Evolutionary conservation across 2,797 vertebrate species (phyloP), one percentile per base, ranked within the genome.

Genomic region (Enteromius mattozi): DNA sequence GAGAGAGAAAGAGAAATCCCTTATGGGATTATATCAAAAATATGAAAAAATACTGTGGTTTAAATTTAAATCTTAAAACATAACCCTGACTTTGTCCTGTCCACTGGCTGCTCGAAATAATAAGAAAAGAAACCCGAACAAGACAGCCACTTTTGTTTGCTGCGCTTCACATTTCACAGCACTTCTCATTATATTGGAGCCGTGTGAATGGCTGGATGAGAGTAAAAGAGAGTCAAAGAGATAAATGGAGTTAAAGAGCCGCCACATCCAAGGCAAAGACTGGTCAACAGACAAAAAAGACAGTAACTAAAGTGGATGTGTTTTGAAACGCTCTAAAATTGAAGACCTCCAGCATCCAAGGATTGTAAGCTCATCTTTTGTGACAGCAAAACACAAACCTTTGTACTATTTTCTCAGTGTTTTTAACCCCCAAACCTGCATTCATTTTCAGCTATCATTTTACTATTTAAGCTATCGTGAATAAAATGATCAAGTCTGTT

Each of bases 121-220:
- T 77, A 87, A 87, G 82, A 92, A 85, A 85, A 90, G 90, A 81
- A 72, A 9, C 33, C 54, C 27, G 59, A 37, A 76, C 59, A 89
- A 89, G 56, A 42, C 84, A 89, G 78, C 87, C 84, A 86, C 87
- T 88, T 93, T 91, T 94, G 90, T 95, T 94, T 93, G 90, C 92
- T 94, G 92, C 81, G 93, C 91, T 89, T 95, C 89, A 79, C 88
- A 93, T 95, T 96, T 93, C 91, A 93, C 89, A 92, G 88, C 88
- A 89, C 92, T 78, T 94, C 93, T 92, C 87, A 92, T 94, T 94
- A 91, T 94, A 90, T 89, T 86, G 82, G 88, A 90, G 90, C 87
- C 86, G 91, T 93, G 87, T 76, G 92, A 86, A 88, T 78, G 88
- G 90, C 84, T 86, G 87, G 88, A 90, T 89, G 92, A 90, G n/a